These are phyloP conservation scores for Aricia artaxerxes DNA, from an alignment of 2,888 invertebrate species.

Conservation along the genomic window DNA sequence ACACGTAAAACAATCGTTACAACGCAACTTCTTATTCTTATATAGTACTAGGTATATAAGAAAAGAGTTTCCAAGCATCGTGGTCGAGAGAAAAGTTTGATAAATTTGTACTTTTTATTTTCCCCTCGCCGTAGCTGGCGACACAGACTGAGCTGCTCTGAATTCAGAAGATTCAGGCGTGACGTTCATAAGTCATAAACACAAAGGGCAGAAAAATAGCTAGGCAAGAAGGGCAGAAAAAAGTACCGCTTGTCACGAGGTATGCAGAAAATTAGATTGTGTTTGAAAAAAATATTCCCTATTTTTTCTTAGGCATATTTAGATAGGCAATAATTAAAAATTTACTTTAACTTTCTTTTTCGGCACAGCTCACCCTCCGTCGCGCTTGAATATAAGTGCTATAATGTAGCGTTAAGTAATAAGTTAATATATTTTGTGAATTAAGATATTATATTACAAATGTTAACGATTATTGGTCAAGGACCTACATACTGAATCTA, in stretches of 20 bases:
- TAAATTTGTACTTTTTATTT: constrained; percentile 78
- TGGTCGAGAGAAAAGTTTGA: constrained; percentile 61
- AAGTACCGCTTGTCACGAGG: too few species aligned
- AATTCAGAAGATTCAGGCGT: background rate
- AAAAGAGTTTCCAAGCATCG: constrained; percentile 64
- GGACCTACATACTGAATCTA: constrained; percentile 69
- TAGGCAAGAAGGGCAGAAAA: background rate
- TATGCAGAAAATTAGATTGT: too few species aligned
- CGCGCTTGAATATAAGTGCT: constrained; percentile 44
- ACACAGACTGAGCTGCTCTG: background rate
- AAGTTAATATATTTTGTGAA: constrained; percentile 62
- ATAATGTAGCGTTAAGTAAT: constrained; percentile 54
- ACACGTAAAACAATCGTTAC: constrained; percentile 51
- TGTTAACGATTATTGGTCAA: constrained; percentile 73
- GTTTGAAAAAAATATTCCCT: too few species aligned
- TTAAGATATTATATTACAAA: constrained; percentile 53
- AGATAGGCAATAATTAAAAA: background rate
- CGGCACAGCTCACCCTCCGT: background rate
- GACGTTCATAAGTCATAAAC: background rate
- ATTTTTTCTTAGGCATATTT: too few species aligned
- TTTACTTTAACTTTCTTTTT: background rate
- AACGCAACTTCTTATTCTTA: constrained; percentile 63
- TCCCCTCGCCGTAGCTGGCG: constrained; percentile 51
- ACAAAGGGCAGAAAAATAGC: background rate
- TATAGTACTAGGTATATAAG: constrained; percentile 63